These are phyloP conservation scores for Apomyelois bistriatella DNA, from an alignment of 2,888 invertebrate genomes.

Conservation along the genomic window DNA sequence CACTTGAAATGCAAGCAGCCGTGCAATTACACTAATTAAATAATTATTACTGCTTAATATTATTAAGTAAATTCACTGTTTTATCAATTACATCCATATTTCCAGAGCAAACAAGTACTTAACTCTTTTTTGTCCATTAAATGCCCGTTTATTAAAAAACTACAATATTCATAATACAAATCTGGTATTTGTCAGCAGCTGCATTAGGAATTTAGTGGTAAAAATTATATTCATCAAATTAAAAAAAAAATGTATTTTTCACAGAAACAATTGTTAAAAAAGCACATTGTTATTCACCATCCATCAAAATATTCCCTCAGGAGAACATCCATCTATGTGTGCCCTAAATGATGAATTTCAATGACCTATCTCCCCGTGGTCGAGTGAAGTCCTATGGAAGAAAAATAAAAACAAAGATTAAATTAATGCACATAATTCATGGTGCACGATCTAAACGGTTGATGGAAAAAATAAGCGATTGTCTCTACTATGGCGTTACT, in stretches of 20 bases:
- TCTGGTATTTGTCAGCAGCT: no score
- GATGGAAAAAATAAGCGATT: conserved; percentile 31
- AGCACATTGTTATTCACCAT: no score
- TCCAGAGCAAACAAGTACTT: no score
- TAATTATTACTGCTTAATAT: neutral
- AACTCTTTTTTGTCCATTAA: no score
- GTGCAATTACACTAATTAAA: conserved; percentile 17
- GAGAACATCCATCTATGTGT: neutral
- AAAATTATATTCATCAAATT: no score
- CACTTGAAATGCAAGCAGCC: conserved; percentile 48
- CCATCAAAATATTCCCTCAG: neutral
- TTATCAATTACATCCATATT: no score
- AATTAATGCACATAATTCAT: conserved; percentile 73
- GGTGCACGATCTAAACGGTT: conserved; percentile 35
- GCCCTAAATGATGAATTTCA: conserved; percentile 16
- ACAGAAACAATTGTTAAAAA: no score
- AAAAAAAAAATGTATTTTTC: no score
- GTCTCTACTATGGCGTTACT: neutral
- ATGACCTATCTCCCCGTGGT: conserved; percentile 19
- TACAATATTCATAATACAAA: no score
- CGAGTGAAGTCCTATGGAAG: conserved; percentile 42
- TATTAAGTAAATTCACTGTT: no score
- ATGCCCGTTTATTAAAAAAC: no score
- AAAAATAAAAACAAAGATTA: conserved; percentile 50
- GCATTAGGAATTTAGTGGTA: no score